Evolutionary conservation across 2,113 vertebrate genomes (phyloP).

Genomic region (Rhizomys pruinosus): DNA sequence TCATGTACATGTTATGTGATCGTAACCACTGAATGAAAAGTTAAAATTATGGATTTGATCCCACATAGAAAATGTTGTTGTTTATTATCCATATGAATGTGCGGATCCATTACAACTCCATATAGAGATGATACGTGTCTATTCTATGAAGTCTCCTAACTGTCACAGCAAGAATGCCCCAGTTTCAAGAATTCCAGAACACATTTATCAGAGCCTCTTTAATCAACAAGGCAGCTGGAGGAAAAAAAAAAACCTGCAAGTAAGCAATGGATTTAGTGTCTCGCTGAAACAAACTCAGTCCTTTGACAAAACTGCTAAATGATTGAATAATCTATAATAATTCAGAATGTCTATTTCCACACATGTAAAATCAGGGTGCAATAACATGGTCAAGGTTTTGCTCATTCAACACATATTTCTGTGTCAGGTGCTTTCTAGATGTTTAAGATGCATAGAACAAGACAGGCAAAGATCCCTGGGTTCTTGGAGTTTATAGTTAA

Average conservation of each 20-base stretch:
- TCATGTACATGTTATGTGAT: neutral
- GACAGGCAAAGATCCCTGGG: neutral
- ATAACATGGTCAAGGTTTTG: neutral
- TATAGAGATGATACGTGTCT: neutral
- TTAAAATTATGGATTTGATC: neutral
- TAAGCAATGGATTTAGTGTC: neutral
- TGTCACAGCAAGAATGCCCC: neutral
- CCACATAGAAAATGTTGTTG: neutral
- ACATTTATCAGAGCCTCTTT: neutral
- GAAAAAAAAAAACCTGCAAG: conserved; percentile 38
- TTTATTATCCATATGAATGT: neutral
- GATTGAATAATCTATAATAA: no score
- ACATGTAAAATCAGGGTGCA: neutral
- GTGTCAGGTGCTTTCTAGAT: neutral
- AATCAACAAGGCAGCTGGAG: neutral
- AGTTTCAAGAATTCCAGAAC: neutral
- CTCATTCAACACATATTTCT: neutral
- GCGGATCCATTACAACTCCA: neutral
- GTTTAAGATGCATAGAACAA: neutral
- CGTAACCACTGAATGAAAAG: neutral
- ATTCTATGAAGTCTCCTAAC: neutral
- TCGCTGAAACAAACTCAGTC: neutral
- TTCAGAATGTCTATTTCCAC: neutral
- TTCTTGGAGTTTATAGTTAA: neutral
- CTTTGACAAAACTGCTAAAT: neutral